Base-by-base conservation (phyloP, 2,888 invertebrate species). In the Sarcophaga rosellei region DNA sequence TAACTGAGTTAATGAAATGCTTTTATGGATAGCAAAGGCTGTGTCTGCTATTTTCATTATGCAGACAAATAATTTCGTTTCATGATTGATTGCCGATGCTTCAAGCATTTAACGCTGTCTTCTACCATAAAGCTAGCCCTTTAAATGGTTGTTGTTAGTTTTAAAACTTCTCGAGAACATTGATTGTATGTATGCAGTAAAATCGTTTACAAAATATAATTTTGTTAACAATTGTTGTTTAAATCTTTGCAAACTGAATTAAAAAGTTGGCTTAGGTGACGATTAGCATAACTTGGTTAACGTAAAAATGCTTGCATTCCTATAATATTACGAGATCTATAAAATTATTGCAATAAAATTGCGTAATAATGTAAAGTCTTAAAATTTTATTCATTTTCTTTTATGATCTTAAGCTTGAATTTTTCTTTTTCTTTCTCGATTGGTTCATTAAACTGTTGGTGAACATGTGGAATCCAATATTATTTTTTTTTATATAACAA, bases 51-150 rank as follows among this genome's bases (percentile, higher is more conserved):
- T 53, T 53, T 53, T 53, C 10, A 10, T 35, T 35, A 35, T 35
- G 35, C 35, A 35, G 35, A 35, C 35, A 35, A 35, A 35, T 35
- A 35, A 53, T 15, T 65, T 72, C 70, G 66, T 72, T 53, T 1
- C n/a, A 73, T 76, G 63, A 76, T 80, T 80, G 72, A 82, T 77
- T 76, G 61, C 65, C 63, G 59, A 79, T 68, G 79, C 72, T 79
- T 0, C 6, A 70, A 85, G 77, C 81, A 75, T 78, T 81, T 69
- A 81, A 81, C 61, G 72, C 78, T 75, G 61, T 72, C 75, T 75
- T 82, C 59, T 73, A 73, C 53, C 72, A 63, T 77, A 35, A 35
- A 35, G 35, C 35, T 8, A 53, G 53, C 53, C 53, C 53, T 53
- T 53, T 15, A 53, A 53, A 53, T 53, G 17, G 15, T 47, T 47